Base-by-base conservation (phyloP, 2,113 vertebrate species). In the Condylura cristata region DNA sequence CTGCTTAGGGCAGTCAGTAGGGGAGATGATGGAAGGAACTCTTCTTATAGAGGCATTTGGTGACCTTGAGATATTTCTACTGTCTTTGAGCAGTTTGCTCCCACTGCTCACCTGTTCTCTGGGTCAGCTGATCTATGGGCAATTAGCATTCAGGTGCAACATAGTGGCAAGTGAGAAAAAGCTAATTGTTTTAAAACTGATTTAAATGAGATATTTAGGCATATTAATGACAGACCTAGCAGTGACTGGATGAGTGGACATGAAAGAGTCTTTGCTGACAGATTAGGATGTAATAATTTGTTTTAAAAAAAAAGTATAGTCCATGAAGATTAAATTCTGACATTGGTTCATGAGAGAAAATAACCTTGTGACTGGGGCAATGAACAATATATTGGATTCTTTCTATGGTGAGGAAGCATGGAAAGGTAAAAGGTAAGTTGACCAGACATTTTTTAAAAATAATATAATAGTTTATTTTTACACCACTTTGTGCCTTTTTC, bases 31-130 rank as follows among this genome's bases (percentile, higher is more conserved):
- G 60, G 61, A 95, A 96, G 96, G 97, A 97, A 90, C 44, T 10
- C 97, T 99, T 99, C 98, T 99, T 99, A 99, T 98, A 98, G 98
- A 99, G 96, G 99, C 96, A 71, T 98, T 98, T 96, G 98, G 97
- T 18, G 98, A 97, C 98, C 98, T 97, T 97, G 98, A 97, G 97
- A 98, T 97, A 97, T 95, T 98, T 95, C 97, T 96, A 98, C 98
- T 98, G 96, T 98, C 98, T 97, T 98, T 98, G 97, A 98, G 98
- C n/a, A 96, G 96, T 91, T 98, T 98, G 97, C 83, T 98, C 97
- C 96, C 97, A 94, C 97, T 98, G 93, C 97, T 98, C 87, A 96
- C 97, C 95, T 98, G 96, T 97, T 97, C 98, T 72, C 98, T 98
- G 97, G 98, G 93, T 98, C 98, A 98, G 98, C 4, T 20, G 51